Conservation (phyloP, 2,888 invertebrate species). For the Lithophane leautieri region DNA sequence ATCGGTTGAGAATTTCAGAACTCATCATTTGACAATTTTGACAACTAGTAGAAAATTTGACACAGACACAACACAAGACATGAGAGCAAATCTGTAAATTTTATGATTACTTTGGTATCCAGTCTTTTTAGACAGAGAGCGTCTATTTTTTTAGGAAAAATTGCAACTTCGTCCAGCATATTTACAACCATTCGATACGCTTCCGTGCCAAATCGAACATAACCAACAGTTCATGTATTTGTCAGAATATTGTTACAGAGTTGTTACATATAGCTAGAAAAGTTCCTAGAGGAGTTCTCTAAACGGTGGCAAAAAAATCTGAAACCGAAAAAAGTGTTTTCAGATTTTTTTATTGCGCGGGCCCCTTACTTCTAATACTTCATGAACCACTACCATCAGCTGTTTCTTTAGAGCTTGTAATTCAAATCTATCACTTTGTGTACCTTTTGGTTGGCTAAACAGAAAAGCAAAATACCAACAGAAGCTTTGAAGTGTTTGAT, state of each 20-base stretch:
- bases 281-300: too few species aligned
- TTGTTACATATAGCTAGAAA: too few species aligned
- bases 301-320: too few species aligned
- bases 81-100: neutral
- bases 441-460: too few species aligned
- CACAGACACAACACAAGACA: neutral
- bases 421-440: too few species aligned
- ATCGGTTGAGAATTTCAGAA: constrained; percentile 24
- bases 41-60: constrained; percentile 24
- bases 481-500: neutral
- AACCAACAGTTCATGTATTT: neutral
- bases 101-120: neutral
- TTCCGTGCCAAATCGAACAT: neutral
- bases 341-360: too few species aligned
- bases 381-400: too few species aligned
- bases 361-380: too few species aligned
- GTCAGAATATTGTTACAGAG: too few species aligned
- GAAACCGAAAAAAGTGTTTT: too few species aligned
- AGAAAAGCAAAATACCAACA: neutral
- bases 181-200: neutral
- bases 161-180: neutral
- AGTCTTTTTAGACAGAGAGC: neutral
- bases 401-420: too few species aligned
- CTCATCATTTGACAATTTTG: constrained; percentile 56
- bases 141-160: neutral